These are phyloP conservation scores for Heliothis peltigera DNA, from an alignment of 2,888 invertebrate genomes.

Conservation along the genomic window DNA sequence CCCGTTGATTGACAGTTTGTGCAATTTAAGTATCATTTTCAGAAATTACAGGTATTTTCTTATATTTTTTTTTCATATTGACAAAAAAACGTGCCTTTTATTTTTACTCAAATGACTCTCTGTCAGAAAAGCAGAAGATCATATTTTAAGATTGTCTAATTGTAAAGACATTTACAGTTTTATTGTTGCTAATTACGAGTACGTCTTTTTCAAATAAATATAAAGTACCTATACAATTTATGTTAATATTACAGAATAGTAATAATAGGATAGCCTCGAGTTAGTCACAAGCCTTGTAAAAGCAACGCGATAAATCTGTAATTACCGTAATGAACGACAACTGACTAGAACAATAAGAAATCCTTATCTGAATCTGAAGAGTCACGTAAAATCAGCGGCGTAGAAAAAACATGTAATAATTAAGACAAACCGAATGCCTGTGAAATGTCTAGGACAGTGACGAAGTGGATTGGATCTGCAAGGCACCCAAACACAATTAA, in stretches of 20 bases:
- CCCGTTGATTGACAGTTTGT: conserved; percentile 25
- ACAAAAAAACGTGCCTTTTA: too few relatives aligned
- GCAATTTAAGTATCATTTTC: not conserved
- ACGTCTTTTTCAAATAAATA: not conserved
- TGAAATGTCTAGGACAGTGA: conserved; percentile 22
- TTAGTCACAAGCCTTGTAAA: not conserved
- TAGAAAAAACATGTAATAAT: conserved; percentile 41
- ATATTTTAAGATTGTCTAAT: not conserved
- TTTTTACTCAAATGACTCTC: too few relatives aligned
- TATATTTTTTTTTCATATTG: not conserved
- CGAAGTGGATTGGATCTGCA: conserved; percentile 29
- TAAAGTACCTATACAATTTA: too few relatives aligned
- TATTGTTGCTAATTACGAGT: not conserved
- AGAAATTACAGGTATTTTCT: not conserved
- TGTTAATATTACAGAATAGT: too few relatives aligned
- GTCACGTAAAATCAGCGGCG: conserved; percentile 36
- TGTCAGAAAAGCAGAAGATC: not conserved
- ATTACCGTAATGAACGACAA: conserved; percentile 37
- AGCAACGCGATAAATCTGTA: conserved; percentile 47
- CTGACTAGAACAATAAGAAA: conserved; percentile 52
- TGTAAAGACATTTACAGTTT: not conserved
- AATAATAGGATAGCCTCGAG: too few relatives aligned
- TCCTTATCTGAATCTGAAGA: conserved; percentile 43
- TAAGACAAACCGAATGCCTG: conserved; percentile 37
- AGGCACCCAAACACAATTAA: conserved; percentile 42